A percentile compares a stretch with the other conserved stretches of the same genome.
Evolutionary conservation across 1,140 invertebrate species (phyloP).

Genomic region (Halotydeus destructor): DNA sequence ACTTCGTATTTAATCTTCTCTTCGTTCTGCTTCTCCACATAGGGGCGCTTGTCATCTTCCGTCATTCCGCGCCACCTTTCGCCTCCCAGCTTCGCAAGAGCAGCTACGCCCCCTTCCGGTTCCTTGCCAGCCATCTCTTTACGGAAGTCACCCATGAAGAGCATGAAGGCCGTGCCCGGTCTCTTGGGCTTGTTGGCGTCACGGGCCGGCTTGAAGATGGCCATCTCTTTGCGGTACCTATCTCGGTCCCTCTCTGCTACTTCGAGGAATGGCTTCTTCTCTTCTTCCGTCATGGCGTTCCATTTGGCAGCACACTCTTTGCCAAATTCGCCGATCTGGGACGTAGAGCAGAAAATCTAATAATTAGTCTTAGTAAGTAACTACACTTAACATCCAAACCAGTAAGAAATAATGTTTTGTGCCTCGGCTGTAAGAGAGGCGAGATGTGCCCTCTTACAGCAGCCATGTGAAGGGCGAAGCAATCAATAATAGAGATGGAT

Average conservation of each 20-base stretch:
- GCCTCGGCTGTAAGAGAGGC: too few relatives aligned
- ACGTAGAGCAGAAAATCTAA: not conserved
- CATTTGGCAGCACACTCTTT: constrained; percentile 22
- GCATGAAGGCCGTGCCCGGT: constrained; percentile 21
- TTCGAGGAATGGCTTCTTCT: constrained; percentile 20
- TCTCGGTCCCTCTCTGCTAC: constrained; percentile 18
- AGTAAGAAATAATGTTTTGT: not conserved
- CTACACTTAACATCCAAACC: not conserved
- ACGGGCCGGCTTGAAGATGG: constrained; percentile 19
- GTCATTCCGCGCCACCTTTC: constrained; percentile 20
- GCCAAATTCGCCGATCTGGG: constrained; percentile 21
- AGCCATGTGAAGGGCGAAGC: not conserved
- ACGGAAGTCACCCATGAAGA: constrained; percentile 21
- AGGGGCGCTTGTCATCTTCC: constrained; percentile 20
- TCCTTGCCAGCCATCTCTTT: constrained; percentile 22
- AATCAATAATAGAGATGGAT: not conserved
- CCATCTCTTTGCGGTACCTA: constrained; percentile 20
- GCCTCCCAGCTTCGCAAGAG: constrained; percentile 20
- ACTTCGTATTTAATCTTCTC: constrained; percentile 20
- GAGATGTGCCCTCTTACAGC: not conserved
- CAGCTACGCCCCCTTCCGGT: constrained; percentile 21
- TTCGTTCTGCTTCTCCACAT: constrained; percentile 20
- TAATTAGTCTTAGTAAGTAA: not conserved
- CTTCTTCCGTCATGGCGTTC: constrained; percentile 20
- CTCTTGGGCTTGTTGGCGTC: constrained; percentile 21